Conservation (phyloP, 2,888 invertebrate species). For the Bhutanitis thaidina region DNA sequence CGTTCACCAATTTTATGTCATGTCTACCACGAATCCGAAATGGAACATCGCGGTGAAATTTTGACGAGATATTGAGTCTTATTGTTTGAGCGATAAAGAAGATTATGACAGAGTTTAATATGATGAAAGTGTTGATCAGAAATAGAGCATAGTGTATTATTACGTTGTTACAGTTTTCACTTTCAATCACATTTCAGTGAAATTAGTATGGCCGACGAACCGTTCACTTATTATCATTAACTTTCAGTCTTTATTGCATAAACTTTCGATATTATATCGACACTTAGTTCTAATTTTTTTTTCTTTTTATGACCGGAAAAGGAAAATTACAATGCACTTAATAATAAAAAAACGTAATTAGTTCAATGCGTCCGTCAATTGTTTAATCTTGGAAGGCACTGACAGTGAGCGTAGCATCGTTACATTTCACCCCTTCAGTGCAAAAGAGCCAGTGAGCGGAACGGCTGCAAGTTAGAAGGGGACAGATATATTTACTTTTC, state of each 20-base stretch:
- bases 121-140: slow-evolving; percentile 4
- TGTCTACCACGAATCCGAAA: slow-evolving; percentile 37
- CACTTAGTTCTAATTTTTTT: background rate
- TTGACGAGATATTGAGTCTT: slow-evolving; percentile 6
- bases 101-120: background rate
- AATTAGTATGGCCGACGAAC: slow-evolving; percentile 41
- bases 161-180: slow-evolving; percentile 27
- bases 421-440: slow-evolving; percentile 54
- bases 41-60: slow-evolving; percentile 33
- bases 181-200: slow-evolving; percentile 39
- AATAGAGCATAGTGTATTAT: slow-evolving; percentile 17
- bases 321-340: slow-evolving; percentile 11
- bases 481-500: slow-evolving; percentile 50
- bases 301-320: background rate
- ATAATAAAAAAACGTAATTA: slow-evolving; percentile 29
- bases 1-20: slow-evolving; percentile 32
- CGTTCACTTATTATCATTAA: slow-evolving; percentile 31
- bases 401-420: slow-evolving; percentile 42
- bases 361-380: slow-evolving; percentile 56
- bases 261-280: background rate
- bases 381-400: slow-evolving; percentile 68
- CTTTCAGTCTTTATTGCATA: slow-evolving; percentile 7
- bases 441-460: slow-evolving; percentile 44
- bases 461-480: slow-evolving; percentile 36
- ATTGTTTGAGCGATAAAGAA: background rate